A percentile compares a stretch with the other conserved stretches of the same genome.
These are phyloP conservation scores for Eristalis tenax DNA, from an alignment of 2,888 invertebrate genomes.

Conservation along the genomic window DNA sequence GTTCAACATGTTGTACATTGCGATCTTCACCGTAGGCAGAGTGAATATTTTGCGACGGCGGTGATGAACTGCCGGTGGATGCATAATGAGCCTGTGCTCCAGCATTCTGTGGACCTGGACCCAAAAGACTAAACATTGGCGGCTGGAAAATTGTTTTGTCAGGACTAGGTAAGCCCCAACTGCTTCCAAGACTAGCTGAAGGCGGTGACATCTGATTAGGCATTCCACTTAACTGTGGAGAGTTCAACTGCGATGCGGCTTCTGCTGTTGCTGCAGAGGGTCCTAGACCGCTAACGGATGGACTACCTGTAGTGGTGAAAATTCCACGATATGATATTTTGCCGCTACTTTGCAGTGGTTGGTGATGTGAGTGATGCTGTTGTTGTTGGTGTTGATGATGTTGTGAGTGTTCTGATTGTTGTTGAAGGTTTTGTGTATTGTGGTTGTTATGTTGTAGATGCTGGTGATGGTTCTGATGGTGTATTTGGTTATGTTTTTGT, in stretches of 20 bases:
- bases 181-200: conserved; percentile 84
- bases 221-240: conserved; percentile 79
- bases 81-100: conserved; percentile 83
- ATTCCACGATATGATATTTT: conserved; percentile 86
- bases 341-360: conserved; percentile 81
- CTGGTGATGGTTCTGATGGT: conserved; percentile 76
- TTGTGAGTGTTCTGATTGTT: conserved; percentile 75
- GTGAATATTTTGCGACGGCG: conserved; percentile 78
- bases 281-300: conserved; percentile 77
- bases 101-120: conserved; percentile 83
- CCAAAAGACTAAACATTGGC: conserved; percentile 85
- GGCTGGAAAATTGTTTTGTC: conserved; percentile 86
- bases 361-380: conserved; percentile 76
- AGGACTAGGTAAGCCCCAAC: conserved; percentile 88
- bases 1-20: conserved; percentile 82
- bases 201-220: conserved; percentile 83
- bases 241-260: conserved; percentile 77
- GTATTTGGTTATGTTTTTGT: conserved; percentile 74
- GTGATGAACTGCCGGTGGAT: conserved; percentile 80
- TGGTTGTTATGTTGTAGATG: conserved; percentile 76
- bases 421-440: conserved; percentile 75
- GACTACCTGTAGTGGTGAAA: conserved; percentile 86
- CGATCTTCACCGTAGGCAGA: conserved; percentile 80
- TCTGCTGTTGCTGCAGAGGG: conserved; percentile 73
- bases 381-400: conserved; percentile 78